Percentiles rank a stretch among this genome's conserved stretches.
Conservation (phyloP, 2,113 vertebrate species). For the Prionailurus bengalensis region DNA sequence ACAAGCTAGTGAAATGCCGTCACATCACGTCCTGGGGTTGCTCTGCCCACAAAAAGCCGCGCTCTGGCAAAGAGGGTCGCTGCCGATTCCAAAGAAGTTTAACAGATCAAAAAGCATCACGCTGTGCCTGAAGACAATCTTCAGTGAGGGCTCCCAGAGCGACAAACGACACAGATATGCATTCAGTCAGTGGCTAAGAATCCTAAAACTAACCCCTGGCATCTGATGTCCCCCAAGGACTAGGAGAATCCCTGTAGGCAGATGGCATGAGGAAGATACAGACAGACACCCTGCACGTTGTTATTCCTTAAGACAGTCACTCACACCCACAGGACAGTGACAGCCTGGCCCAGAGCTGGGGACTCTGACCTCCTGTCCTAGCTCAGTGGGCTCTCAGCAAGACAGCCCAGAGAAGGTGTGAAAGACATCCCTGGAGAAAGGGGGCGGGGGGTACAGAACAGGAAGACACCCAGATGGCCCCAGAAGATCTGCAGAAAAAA, state of each 20-base stretch:
- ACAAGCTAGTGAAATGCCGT: conserved; percentile 10
- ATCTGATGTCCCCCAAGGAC: neutral
- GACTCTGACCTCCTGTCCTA: neutral
- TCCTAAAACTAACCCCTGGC: neutral
- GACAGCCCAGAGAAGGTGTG: neutral
- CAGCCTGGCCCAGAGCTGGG: neutral
- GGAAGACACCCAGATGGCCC: neutral
- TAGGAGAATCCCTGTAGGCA: neutral
- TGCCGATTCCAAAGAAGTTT: conserved; percentile 31
- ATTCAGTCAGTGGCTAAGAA: neutral
- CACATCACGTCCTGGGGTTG: neutral
- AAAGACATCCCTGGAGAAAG: neutral
- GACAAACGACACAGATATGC: neutral
- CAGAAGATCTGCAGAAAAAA: neutral
- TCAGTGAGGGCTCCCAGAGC: neutral
- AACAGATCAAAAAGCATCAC: neutral
- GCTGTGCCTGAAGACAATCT: neutral
- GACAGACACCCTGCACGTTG: neutral
- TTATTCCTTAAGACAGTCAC: neutral
- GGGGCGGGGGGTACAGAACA: neutral
- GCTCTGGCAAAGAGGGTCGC: neutral
- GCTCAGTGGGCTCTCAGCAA: neutral
- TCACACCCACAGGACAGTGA: neutral
- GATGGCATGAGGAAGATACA: neutral
- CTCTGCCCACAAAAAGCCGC: neutral